A percentile compares a stretch with the other conserved stretches of the same genome.
Conservation (phyloP, 1,140 invertebrate species). For the Calliphora vicina region DNA sequence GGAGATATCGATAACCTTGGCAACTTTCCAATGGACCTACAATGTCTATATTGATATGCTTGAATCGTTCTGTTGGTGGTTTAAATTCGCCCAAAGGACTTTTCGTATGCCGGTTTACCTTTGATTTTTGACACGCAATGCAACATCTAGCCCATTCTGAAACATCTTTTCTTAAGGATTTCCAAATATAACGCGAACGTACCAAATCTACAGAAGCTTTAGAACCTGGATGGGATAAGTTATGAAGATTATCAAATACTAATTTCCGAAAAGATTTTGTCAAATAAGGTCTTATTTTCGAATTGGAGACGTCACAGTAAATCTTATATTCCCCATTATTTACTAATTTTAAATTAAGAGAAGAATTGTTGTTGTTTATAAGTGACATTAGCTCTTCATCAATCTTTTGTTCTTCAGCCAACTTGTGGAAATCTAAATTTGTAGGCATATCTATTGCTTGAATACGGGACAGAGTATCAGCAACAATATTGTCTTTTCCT, state of each 20-base stretch:
- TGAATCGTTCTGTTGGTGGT: background rate
- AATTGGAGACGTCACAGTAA: too few relatives aligned
- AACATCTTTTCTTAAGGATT: slow-evolving; percentile 7
- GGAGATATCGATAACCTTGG: background rate
- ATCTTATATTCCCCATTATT: too few relatives aligned
- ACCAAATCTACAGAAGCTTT: background rate
- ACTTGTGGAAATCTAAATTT: too few relatives aligned
- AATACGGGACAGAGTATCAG: too few relatives aligned
- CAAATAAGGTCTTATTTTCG: slow-evolving; percentile 11
- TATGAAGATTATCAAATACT: background rate
- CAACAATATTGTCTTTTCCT: too few relatives aligned
- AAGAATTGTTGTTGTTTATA: background rate
- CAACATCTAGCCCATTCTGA: background rate
- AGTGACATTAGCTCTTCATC: background rate
- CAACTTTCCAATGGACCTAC: background rate
- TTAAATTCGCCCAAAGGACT: background rate
- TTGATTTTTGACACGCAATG: slow-evolving; percentile 7
- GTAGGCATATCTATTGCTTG: too few relatives aligned
- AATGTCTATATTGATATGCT: slow-evolving; percentile 3
- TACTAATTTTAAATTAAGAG: too few relatives aligned
- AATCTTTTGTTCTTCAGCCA: background rate
- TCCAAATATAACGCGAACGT: background rate
- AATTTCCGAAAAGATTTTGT: background rate
- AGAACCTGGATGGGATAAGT: slow-evolving; percentile 8
- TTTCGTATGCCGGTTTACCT: background rate